A percentile compares a stretch with the other conserved stretches of the same genome.
These are phyloP conservation scores for Lepetodrilus schrolli DNA, from an alignment of 2,888 invertebrate genomes.

Conservation along the genomic window DNA sequence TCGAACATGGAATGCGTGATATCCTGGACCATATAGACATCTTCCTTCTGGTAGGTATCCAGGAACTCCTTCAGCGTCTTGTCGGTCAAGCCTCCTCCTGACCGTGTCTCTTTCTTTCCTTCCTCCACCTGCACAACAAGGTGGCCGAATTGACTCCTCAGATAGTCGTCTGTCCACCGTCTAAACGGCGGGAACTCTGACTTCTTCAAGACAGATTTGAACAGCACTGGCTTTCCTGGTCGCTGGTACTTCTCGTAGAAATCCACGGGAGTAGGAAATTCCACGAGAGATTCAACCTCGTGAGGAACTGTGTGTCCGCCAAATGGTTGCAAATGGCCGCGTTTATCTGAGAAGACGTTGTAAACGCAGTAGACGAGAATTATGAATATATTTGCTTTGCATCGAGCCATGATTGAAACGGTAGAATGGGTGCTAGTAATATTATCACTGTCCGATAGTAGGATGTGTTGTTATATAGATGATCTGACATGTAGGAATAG, in stretches of 20 bases:
- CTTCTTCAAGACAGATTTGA: background rate
- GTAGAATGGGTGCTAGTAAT: too few relatives aligned
- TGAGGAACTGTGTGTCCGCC: background rate
- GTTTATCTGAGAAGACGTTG: background rate
- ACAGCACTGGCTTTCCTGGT: background rate
- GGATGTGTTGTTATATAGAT: too few relatives aligned
- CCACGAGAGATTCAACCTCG: background rate
- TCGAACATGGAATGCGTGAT: background rate
- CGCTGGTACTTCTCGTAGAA: background rate
- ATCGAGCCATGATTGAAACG: too few relatives aligned
- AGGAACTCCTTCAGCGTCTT: background rate
- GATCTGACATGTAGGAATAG: too few relatives aligned
- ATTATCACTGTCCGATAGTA: background rate
- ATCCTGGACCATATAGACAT: background rate
- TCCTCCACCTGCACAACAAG: background rate
- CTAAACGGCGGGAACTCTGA: background rate
- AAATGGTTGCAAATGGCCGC: background rate
- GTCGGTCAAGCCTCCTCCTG: background rate
- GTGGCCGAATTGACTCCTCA: background rate
- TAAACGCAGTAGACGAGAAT: background rate
- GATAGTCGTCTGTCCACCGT: constrained; percentile 9
- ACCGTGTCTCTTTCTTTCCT: constrained; percentile 7
- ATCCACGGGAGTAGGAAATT: background rate
- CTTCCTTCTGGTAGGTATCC: background rate
- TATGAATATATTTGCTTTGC: too few relatives aligned